Evolutionary conservation across 2,888 invertebrate genomes (phyloP).

Genomic region (Mythimna albipuncta): DNA sequence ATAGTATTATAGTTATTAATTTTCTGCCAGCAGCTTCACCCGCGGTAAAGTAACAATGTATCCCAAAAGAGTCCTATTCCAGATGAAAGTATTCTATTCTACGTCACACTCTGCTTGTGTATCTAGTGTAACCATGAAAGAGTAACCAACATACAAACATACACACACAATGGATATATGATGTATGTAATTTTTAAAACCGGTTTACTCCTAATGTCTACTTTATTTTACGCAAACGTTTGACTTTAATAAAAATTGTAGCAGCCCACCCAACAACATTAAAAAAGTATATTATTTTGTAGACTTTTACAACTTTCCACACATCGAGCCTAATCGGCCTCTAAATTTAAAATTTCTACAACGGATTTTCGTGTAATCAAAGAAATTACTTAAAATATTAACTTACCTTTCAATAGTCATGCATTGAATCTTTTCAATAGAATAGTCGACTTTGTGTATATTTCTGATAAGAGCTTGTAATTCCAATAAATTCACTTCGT

Average conservation of each 20-base stretch:
- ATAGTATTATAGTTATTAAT: no score
- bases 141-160: no score
- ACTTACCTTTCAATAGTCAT: constrained; percentile 68
- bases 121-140: no score
- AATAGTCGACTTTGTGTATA: constrained; percentile 57
- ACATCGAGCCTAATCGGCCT: not conserved
- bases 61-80: no score
- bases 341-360: not conserved
- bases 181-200: no score
- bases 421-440: constrained; percentile 61
- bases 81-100: no score
- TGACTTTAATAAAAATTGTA: not conserved
- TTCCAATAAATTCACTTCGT: constrained; percentile 68
- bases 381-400: constrained; percentile 34
- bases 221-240: no score
- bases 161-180: no score
- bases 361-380: not conserved
- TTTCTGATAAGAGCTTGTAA: constrained; percentile 66
- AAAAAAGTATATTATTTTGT: not conserved
- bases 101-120: no score
- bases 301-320: not conserved
- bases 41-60: no score
- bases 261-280: not conserved
- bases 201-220: no score
- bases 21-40: no score